Evolutionary conservation across 2,888 invertebrate species (phyloP), one percentile per base, ranked within the genome.

Genomic region (Tiliacea citrago): DNA sequence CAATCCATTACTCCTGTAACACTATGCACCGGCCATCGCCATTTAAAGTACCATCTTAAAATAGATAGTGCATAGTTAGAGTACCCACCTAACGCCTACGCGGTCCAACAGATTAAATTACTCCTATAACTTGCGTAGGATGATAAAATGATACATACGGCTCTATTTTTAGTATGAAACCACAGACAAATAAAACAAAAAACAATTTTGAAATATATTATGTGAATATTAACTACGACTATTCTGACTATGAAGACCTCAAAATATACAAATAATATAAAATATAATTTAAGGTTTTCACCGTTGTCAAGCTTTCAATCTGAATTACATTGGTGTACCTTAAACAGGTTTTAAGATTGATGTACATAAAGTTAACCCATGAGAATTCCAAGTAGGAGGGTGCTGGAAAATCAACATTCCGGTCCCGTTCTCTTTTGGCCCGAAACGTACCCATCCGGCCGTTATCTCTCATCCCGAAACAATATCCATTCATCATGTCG

Each of bases 401-500:
- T 76, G 80, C 87, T 82, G 88, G 84, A 88, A 91, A 89, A 91
- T 91, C 87, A 90, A 89, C 88, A 91, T 91, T 90, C 88, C 87
- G 69, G 73, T 73, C 73, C 63, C 89, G 85, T 81, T 79, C 83
- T 88, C 85, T 79, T 85, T 79, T 86, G 86, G 86, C 84, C 82
- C 68, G 68, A 83, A 81, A 78, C 77, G 73, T 83, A 80, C 87
- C 88, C 85, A 87, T 82, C 86, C 86, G 47, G 83, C 78, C 84
- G 87, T 89, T 90, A 91, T 88, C 89, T 90, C 83, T 88, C 85
- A 85, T 85, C 75, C 86, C 85, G 82, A 89, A 89, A 90, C 89
- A 90, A 91, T 90, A 90, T 86, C 88, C 90, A 92, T 92, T 92
- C 88, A 91, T 91, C 91, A 91, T 86, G 66, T 76, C 81, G 73